Percentiles rank a stretch among this genome's conserved stretches.
phyloP scores from a whole-genome alignment of 2,797 vertebrate genomes.

The Falco naumanni region DNA sequence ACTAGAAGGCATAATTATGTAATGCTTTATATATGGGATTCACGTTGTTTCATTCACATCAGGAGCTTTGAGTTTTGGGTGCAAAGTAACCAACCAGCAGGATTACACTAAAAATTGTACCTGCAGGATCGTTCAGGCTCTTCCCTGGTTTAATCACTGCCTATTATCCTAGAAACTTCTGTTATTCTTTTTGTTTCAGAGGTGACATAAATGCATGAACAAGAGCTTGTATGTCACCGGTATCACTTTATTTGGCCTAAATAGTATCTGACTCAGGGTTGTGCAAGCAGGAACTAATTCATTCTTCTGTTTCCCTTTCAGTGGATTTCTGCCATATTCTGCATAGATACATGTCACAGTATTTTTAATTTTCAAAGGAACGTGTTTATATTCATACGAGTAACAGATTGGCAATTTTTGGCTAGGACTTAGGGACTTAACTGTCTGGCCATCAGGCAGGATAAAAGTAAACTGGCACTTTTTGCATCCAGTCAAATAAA shows the following conservation, averaged over 20 bases:
- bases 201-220: background rate
- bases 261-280: background rate
- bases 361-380: background rate
- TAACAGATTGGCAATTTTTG: background rate
- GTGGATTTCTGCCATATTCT: background rate
- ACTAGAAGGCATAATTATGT: background rate
- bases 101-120: background rate
- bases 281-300: background rate
- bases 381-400: background rate
- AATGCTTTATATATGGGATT: background rate
- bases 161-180: background rate
- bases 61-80: background rate
- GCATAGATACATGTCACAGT: background rate
- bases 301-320: background rate
- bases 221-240: background rate
- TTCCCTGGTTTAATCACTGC: background rate
- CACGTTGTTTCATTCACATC: background rate
- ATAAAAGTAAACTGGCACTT: background rate
- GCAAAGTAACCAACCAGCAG: background rate
- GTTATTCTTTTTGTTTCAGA: background rate
- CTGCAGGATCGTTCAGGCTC: background rate
- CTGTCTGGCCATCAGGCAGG: background rate
- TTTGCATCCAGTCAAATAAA: background rate
- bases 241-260: background rate
- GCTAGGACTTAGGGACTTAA: background rate